Evolutionary conservation across 2,888 invertebrate genomes (phyloP), one percentile per base, ranked within the genome.

Genomic region (Sipha maydis): DNA sequence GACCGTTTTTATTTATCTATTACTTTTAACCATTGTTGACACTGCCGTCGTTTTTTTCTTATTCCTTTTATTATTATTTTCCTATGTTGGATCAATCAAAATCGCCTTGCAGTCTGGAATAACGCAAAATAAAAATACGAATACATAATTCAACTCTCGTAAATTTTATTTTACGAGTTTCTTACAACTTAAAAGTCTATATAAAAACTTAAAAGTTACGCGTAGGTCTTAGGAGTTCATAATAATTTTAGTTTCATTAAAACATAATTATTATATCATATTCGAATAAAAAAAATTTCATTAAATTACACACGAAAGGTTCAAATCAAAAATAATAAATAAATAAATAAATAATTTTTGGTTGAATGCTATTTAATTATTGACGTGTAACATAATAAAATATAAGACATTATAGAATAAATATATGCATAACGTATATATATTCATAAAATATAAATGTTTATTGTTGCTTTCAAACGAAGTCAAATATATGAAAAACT

Each of bases 401-500:
- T 48, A 48, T 14, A 14, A 48, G 14, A 9, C 41, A 41, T 41
- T 41, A 41, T 41, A 41, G 41, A 41, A 41, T 5, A 41, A 41
- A 28, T 21, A 0, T 54, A 61, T 38, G 48, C 11, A 48, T 48
- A 48, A 61, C 2, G 11, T 11, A 14, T 48, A 48, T 48, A 48
- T 41, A 41, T 48, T 11, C 14, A 14, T 48, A 48, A 1, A 48
- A 14, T 48, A 48, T 48, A 11, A 14, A 48, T 14, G 48, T 11
- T 48, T 48, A 48, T 48, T 48, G n/a, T 7, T 67, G 38, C 25
- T 38, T 61, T 34, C 31, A 17, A 79, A 79, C 41, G 38, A 38
- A 80, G 19, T 41, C 38, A 41, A 67, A 17, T 69, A 82, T 48
- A 82, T 14, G 14, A 48, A 48, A 48, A 82, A 69, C 41, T 82